A percentile compares a stretch with the other conserved stretches of the same genome.
Conservation (phyloP, 2,113 vertebrate species). For the Cacatua alba region DNA sequence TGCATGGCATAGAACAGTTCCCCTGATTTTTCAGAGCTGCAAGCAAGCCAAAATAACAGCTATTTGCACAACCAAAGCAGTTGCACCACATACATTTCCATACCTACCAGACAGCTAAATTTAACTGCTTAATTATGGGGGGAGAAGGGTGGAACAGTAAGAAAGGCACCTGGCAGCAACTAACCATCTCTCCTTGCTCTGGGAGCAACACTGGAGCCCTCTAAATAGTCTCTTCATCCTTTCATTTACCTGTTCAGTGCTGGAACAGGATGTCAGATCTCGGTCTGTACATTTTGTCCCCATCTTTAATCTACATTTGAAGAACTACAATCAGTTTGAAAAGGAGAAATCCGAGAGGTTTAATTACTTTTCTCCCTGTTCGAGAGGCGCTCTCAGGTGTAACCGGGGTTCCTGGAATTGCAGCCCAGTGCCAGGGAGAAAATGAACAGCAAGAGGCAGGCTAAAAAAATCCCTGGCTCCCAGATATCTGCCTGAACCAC, state of each 20-base stretch:
- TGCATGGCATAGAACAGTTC: background rate
- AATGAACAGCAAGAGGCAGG: constrained; percentile 22
- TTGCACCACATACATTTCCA: background rate
- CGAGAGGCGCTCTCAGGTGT: background rate
- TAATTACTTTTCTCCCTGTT: constrained; percentile 37
- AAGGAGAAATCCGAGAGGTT: background rate
- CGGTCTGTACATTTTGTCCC: background rate
- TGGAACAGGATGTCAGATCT: background rate
- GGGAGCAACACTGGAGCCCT: background rate
- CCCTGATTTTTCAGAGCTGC: constrained; percentile 1
- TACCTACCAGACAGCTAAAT: constrained; percentile 47
- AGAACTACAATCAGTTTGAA: background rate
- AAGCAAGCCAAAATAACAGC: background rate
- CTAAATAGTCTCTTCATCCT: background rate
- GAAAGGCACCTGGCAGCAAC: constrained; percentile 22
- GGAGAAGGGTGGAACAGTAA: background rate
- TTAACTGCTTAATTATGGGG: background rate
- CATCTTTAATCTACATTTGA: background rate
- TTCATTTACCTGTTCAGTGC: background rate
- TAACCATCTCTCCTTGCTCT: background rate
- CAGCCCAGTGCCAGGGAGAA: constrained; percentile 22
- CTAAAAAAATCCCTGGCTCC: background rate
- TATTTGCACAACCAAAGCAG: background rate
- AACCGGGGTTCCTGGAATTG: constrained; percentile 41
- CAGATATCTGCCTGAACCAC: background rate